These are phyloP conservation scores for Platycnemis pennipes DNA, from an alignment of 2,888 invertebrate species.

Conservation along the genomic window DNA sequence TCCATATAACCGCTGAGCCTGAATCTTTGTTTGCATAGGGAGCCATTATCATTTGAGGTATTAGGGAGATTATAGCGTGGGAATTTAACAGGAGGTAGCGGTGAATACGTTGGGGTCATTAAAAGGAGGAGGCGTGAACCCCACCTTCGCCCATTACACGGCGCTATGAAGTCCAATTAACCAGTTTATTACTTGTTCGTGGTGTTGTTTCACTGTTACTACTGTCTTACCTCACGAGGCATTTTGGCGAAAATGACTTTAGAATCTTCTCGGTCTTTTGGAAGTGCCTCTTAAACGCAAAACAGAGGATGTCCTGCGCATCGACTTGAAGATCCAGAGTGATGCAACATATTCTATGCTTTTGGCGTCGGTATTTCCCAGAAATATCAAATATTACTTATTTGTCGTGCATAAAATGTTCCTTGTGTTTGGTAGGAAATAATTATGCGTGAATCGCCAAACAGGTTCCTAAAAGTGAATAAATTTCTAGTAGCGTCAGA, in stretches of 20 bases:
- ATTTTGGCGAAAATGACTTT: not conserved
- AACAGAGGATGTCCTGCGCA: not conserved
- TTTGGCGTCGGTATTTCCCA: too few relatives aligned
- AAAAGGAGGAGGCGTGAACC: constrained; percentile 1
- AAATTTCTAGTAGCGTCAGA: too few relatives aligned
- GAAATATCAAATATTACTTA: too few relatives aligned
- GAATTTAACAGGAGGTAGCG: not conserved
- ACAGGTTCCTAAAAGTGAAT: too few relatives aligned
- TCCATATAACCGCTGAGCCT: not conserved
- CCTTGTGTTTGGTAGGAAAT: too few relatives aligned
- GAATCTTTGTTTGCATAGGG: not conserved
- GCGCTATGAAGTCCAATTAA: not conserved
- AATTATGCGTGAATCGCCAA: too few relatives aligned
- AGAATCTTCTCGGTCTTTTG: not conserved
- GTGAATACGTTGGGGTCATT: too few relatives aligned
- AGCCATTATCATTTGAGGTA: not conserved
- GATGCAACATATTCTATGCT: too few relatives aligned
- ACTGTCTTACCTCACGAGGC: not conserved
- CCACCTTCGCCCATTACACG: not conserved
- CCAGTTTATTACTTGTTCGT: not conserved
- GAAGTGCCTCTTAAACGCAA: not conserved
- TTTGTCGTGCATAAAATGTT: too few relatives aligned
- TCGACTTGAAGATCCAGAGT: too few relatives aligned
- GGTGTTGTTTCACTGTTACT: not conserved
- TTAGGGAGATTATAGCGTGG: not conserved